Evolutionary conservation across 92 coral and sea anemone species (phyloP).

Genomic region (Epizoanthus fatuus): DNA sequence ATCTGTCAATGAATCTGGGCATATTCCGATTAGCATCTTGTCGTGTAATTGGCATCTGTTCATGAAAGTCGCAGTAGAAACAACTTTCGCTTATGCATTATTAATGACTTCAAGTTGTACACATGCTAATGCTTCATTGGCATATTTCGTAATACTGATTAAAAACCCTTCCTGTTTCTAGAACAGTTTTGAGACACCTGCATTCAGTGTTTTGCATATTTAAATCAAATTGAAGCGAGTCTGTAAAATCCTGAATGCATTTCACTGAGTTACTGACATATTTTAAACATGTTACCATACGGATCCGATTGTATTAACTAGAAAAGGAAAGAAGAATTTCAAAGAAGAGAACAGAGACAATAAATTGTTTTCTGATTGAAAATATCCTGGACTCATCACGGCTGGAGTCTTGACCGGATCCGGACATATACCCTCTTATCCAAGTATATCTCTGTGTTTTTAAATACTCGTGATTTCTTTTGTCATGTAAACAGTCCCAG

Average conservation of each 20-base stretch:
- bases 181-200: not conserved
- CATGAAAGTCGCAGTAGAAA: not conserved
- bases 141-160: constrained; percentile 10
- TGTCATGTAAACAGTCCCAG: constrained; percentile 1
- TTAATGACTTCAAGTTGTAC: constrained; percentile 19
- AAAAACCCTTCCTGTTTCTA: not conserved
- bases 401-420: no score
- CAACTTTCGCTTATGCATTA: constrained; percentile 19
- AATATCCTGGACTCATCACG: no score
- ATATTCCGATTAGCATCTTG: not conserved
- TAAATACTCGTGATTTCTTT: not conserved
- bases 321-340: no score
- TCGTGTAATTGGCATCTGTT: constrained; percentile 19
- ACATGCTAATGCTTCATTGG: constrained; percentile 7
- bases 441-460: no score
- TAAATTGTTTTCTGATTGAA: no score
- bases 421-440: no score
- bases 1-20: not conserved
- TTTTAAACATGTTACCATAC: not conserved
- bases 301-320: no score
- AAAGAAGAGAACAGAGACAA: no score
- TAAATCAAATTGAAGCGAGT: not conserved
- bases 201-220: not conserved
- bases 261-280: not conserved
- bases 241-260: no score